These are phyloP conservation scores for Caenorhabditis becei DNA, from an alignment of 2,888 invertebrate genomes.

Conservation along the genomic window DNA sequence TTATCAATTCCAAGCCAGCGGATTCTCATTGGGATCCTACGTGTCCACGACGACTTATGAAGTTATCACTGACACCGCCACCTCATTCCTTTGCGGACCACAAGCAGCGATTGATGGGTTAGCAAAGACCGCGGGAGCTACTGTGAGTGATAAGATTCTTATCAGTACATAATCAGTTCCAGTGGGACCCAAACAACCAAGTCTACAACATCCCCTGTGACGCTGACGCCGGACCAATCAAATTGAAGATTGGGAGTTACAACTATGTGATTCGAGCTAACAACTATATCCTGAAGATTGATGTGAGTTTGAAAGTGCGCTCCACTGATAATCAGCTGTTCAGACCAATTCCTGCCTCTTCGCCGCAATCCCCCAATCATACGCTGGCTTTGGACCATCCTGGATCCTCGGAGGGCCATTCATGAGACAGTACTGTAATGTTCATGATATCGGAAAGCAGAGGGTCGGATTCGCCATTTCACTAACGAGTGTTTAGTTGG, in stretches of 20 bases:
- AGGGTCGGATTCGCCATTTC: slow-evolving; percentile 63
- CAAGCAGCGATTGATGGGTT: slow-evolving; percentile 53
- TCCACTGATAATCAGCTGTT: too few relatives aligned
- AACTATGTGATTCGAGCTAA: slow-evolving; percentile 48
- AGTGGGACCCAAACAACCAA: slow-evolving; percentile 58
- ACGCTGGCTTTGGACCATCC: slow-evolving; percentile 67
- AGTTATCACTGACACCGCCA: slow-evolving; percentile 68
- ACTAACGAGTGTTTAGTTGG: slow-evolving; percentile 11
- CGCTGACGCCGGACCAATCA: slow-evolving; percentile 50
- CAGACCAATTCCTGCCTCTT: slow-evolving; percentile 54
- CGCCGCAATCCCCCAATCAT: slow-evolving; percentile 55
- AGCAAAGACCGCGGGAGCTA: slow-evolving; percentile 67
- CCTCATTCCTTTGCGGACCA: slow-evolving; percentile 65
- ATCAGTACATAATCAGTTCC: slow-evolving; percentile 4
- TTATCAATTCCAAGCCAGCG: slow-evolving; percentile 50
- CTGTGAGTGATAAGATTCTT: too few relatives aligned
- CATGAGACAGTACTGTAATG: slow-evolving; percentile 70
- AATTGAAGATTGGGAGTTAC: slow-evolving; percentile 43
- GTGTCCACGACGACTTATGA: slow-evolving; percentile 44
- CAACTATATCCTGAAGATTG: slow-evolving; percentile 55
- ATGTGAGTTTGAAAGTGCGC: too few relatives aligned
- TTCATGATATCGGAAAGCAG: slow-evolving; percentile 64
- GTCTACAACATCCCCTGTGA: slow-evolving; percentile 54
- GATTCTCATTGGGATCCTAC: slow-evolving; percentile 56
- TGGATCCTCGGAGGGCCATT: slow-evolving; percentile 73